Base-by-base conservation (phyloP, 2,113 vertebrate genomes). In the Equus quagga region DNA sequence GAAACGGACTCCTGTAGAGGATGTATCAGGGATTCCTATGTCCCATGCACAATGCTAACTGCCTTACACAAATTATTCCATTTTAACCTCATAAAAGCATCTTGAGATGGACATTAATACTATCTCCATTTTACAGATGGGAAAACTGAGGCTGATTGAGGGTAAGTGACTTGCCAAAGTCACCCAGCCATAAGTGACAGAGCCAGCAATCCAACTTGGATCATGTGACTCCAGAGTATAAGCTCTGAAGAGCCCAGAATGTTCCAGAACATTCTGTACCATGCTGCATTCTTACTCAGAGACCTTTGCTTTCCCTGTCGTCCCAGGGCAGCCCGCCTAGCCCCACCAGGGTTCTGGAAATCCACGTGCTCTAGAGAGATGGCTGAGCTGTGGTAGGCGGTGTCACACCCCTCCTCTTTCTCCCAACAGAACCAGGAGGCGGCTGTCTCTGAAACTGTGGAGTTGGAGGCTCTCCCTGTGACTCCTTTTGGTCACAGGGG, bases 401-500 rank as follows among this genome's bases (percentile, higher is more conserved):
- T 26, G 1, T 24, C 76, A 26, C 6, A 17, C 0, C 5, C 54
- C 21, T 28, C 36, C 23, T 3, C 0, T 41, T 9, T 13, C 26
- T 36, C 7, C 44, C 28, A 11, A 13, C 21, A 4, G 49, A n/a
- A 79, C 24, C 8, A 21, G 8, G 31, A 11, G 1, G 62, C 5
- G n/a, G 23, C 33, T 5, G 0, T 33, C n/a, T 51, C 56, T 23
- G 4, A 17, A 12, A 62, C 4, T 5, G 6, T 6, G 5, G 24
- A 69, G 49, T 72, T 3, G 0, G 11, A 5, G 2, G 4, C 58
- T 67, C 31, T 51, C 64, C 24, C 56, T 67, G 19, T 28, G 64
- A 10, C 51, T 54, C 46, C 49, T 51, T 67, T 51, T 46, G 54
- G 41, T 70, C 84, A 56, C 15, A 36, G 9, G 78, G n/a, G 31